These are phyloP conservation scores for Pluvialis apricaria DNA, from an alignment of 2,113 vertebrate species.

Conservation along the genomic window DNA sequence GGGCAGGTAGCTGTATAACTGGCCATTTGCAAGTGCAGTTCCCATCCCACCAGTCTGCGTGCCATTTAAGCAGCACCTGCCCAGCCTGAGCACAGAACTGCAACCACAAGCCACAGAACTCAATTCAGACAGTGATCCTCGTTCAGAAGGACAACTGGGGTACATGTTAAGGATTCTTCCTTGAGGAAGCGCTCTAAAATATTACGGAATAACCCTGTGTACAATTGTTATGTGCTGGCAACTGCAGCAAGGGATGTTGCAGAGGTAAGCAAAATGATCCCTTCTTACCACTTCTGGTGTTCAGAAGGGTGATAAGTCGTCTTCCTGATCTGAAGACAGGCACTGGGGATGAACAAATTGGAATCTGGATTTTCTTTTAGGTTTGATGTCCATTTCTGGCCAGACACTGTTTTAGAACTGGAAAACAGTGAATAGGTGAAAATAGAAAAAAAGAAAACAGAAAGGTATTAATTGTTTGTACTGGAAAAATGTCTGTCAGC, in stretches of 20 bases:
- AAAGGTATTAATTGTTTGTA: neutral
- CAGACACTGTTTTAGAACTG: neutral
- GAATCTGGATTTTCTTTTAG: neutral
- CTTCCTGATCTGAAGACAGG: neutral
- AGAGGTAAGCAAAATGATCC: neutral
- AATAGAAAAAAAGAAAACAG: neutral
- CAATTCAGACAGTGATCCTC: neutral
- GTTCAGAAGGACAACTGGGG: fast-evolving
- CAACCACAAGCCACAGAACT: neutral
- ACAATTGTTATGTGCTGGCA: neutral
- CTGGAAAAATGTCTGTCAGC: neutral
- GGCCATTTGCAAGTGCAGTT: neutral
- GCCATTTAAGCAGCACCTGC: neutral
- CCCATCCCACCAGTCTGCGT: neutral
- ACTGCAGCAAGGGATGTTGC: neutral
- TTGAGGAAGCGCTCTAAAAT: neutral
- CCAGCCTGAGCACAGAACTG: neutral
- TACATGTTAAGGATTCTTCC: neutral
- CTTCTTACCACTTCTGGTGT: neutral
- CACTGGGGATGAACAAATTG: neutral
- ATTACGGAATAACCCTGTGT: neutral
- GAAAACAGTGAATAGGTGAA: neutral
- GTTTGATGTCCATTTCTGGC: neutral
- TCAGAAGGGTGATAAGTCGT: neutral
- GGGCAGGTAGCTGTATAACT: neutral